Evolutionary conservation across 2,113 vertebrate genomes (phyloP).

Genomic region (Lethenteron reissneri): DNA sequence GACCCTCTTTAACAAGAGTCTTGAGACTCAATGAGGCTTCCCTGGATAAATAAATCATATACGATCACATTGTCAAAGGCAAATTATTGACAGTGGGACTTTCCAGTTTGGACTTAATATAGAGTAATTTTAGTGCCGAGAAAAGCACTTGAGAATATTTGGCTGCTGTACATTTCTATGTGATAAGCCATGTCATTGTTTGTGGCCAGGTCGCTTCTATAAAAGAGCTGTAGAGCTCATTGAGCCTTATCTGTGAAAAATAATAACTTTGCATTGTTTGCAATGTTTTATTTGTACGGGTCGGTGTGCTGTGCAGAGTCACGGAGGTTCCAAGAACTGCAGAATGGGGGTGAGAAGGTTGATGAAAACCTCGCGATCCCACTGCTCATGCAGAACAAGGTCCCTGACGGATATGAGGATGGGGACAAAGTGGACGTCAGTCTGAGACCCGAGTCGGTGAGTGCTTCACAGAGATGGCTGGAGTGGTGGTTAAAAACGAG

Average conservation of each 20-base stretch:
- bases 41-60: too few species aligned
- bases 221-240: background rate
- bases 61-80: too few species aligned
- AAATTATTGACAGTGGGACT: too few species aligned
- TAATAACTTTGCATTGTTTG: background rate
- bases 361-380: conserved; percentile 34
- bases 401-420: conserved; percentile 34
- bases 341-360: conserved; percentile 25
- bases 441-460: conserved; percentile 35
- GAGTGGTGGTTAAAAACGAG: too few species aligned
- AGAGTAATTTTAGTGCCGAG: background rate
- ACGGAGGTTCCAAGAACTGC: conserved; percentile 36
- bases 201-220: background rate
- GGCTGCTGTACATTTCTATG: background rate
- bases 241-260: background rate
- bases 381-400: conserved; percentile 46
- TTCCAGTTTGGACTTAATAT: too few species aligned
- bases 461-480: conserved; percentile 11
- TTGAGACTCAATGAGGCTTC: too few species aligned
- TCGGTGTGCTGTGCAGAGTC: conserved; percentile 26
- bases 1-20: too few species aligned
- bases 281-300: background rate
- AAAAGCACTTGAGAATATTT: background rate
- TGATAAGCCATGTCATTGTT: background rate
- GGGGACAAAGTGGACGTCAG: conserved; percentile 32